Percentiles rank a stretch among this genome's conserved stretches.
Evolutionary conservation across 2,113 vertebrate species (phyloP).

Genomic region (Numenius arquata): DNA sequence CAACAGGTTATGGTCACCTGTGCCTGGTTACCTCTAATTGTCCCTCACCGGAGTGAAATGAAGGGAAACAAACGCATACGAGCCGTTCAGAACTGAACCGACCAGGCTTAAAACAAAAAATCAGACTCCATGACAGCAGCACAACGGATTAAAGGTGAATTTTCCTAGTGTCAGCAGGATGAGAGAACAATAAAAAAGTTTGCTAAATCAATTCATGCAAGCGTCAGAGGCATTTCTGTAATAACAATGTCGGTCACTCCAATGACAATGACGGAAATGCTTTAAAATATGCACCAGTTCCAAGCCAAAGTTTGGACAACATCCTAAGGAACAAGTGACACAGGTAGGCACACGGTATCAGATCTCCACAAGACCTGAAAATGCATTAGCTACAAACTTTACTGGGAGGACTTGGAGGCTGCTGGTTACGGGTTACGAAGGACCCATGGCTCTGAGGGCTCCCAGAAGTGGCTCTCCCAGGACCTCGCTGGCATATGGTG

Average conservation of each 20-base stretch:
- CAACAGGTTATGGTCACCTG: accelerated
- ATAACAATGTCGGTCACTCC: not conserved
- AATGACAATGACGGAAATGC: not conserved
- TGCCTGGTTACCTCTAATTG: accelerated
- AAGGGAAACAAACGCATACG: not conserved
- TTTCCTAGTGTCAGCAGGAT: not conserved
- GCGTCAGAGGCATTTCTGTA: not conserved
- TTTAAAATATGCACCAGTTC: not conserved
- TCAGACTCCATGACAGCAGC: not conserved
- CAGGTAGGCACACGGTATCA: accelerated
- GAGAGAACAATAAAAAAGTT: not conserved
- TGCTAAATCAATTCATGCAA: not conserved
- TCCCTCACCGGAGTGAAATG: not conserved
- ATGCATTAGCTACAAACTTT: too few relatives aligned
- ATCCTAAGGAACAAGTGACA: not conserved
- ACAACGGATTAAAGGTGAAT: not conserved
- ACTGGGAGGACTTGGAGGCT: not conserved
- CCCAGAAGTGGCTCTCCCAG: not conserved
- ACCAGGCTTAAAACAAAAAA: not conserved
- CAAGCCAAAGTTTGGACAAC: not conserved
- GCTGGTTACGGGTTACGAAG: accelerated
- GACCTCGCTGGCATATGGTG: not conserved
- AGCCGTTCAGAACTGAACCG: not conserved
- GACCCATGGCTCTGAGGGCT: not conserved
- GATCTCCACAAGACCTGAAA: not conserved